Conservation (phyloP, 2,888 invertebrate genomes). For the Cephus pygmeus region DNA sequence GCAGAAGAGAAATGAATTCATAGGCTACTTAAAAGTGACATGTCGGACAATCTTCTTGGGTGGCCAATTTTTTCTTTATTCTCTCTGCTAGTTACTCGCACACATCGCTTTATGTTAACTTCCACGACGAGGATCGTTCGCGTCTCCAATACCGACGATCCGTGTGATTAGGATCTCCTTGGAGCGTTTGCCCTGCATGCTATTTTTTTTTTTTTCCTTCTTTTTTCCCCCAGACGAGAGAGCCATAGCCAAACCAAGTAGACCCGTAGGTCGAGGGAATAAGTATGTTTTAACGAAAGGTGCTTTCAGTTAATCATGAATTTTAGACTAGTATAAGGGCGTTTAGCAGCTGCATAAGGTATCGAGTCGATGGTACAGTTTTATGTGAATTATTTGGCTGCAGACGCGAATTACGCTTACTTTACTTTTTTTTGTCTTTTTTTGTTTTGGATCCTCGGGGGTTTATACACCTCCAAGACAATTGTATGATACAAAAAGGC, state of each 20-base stretch:
- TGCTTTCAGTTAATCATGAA: conserved; percentile 57
- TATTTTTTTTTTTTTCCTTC: background rate
- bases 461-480: background rate
- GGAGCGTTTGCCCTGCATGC: background rate
- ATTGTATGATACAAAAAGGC: background rate
- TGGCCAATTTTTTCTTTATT: conserved; percentile 47
- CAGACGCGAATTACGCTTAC: conserved; percentile 52
- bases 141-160: background rate
- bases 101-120: background rate
- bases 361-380: background rate
- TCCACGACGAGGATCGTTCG: background rate
- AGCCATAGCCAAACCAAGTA: background rate
- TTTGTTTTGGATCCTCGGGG: background rate
- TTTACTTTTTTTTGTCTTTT: conserved; percentile 26
- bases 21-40: conserved; percentile 25
- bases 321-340: conserved; percentile 45
- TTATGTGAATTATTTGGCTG: conserved; percentile 27
- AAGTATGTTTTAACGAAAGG: conserved; percentile 27
- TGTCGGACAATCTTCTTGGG: conserved; percentile 43
- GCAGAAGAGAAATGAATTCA: background rate
- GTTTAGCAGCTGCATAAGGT: conserved; percentile 31
- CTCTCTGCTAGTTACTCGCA: conserved; percentile 9
- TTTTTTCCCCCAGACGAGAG: background rate
- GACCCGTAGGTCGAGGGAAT: background rate
- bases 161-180: background rate